phyloP scores from a whole-genome alignment of 2,113 vertebrate species.

The Trochalopteron elliotii region DNA sequence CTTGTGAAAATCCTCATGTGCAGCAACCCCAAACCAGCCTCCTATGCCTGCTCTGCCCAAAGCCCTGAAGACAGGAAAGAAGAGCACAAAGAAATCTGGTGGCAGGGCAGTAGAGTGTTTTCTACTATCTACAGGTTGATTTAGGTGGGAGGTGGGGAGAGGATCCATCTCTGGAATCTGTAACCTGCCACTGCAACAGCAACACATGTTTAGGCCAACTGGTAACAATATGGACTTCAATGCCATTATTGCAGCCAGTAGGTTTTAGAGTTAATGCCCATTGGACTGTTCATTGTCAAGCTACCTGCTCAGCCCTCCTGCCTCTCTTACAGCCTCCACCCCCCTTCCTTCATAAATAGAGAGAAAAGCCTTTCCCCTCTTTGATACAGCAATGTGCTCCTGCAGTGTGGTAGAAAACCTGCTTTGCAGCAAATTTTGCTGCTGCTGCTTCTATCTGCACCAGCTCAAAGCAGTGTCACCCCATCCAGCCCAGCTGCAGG shows the following conservation, averaged over 20 bases:
- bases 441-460: background rate
- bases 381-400: background rate
- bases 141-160: rapidly evolving
- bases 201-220: rapidly evolving
- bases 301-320: background rate
- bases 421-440: background rate
- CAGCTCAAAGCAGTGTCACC: background rate
- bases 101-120: background rate
- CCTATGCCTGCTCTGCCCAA: background rate
- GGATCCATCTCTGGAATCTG: background rate
- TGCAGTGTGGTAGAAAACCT: background rate
- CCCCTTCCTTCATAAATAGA: background rate
- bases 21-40: background rate
- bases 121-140: background rate
- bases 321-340: background rate
- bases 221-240: background rate
- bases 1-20: background rate
- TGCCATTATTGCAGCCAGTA: background rate
- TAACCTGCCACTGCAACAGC: background rate
- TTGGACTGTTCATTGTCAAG: background rate
- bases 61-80: background rate
- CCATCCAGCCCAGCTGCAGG: background rate
- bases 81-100: background rate
- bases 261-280: background rate
- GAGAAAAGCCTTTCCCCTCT: background rate